Base-by-base conservation (phyloP, 2,797 vertebrate genomes). In the Acipenser oxyrinchus region DNA sequence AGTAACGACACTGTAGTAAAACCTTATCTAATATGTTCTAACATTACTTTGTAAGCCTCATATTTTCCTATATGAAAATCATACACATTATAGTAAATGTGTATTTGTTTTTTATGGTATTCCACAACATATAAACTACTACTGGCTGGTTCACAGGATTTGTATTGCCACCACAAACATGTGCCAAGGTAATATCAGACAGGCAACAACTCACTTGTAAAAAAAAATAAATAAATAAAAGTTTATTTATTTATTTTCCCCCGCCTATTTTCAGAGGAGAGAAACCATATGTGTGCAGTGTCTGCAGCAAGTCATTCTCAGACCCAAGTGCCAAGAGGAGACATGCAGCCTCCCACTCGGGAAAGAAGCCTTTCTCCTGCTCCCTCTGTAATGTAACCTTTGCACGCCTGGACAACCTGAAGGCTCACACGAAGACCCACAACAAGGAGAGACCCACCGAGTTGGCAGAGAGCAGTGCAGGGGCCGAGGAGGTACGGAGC, bases 251-350 rank as follows among this genome's bases (percentile, higher is more conserved):
- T n/a, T 55, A 10, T 55, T 55, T 55, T 10, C 53, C 53, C n/a
- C n/a, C 53, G 0, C 7, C n/a, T 55, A 9, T n/a, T 55, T 85
- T 7, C 80, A 99, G 97, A 82, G 96, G 96, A 59, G 97, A 99
- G 83, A 99, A 97, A 81, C 97, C 97, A 0, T 98, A 95, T 66
- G 74, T 86, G 6, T 99, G 97, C 76, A 81, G 76, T 73, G 78
- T 91, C 78, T 99, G 97, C 23, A 86, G 88, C 71, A 98, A 96
- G 77, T 91, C 92, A 3, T 99, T 99, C 84, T 94, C 94, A 0
- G 97, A 99, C 81, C 88, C 94, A 65, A 99, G 97, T 11, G 95
- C 97, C 0, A 92, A 91, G 70, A 86, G 97, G 63, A 93, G 97
- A 60, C 97, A 99, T 1, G 92, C 93, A n/a, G 87, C 91, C 62